These are phyloP conservation scores for Tolmerus cingulatus DNA, from an alignment of 2,888 invertebrate genomes.

Conservation along the genomic window DNA sequence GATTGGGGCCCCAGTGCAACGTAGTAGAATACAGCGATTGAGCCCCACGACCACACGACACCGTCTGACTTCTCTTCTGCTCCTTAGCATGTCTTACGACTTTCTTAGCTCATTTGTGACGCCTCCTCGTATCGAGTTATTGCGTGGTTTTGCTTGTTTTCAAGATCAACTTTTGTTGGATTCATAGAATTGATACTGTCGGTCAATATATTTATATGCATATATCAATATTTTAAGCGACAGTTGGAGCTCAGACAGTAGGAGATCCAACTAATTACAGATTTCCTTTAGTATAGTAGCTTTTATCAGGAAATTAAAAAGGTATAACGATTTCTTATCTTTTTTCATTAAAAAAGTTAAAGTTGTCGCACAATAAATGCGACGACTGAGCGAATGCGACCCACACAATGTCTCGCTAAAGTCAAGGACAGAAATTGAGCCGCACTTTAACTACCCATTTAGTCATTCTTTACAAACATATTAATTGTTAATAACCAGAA, in stretches of 20 bases:
- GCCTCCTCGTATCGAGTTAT: constrained; percentile 43
- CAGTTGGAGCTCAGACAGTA: background rate
- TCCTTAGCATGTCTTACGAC: background rate
- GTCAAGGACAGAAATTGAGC: background rate
- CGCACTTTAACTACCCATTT: background rate
- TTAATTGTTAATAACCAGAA: background rate
- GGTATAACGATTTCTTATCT: background rate
- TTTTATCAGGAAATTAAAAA: background rate
- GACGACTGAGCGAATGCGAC: background rate
- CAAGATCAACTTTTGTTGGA: constrained; percentile 38
- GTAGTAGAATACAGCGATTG: background rate
- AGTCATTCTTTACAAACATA: background rate
- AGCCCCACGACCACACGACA: background rate
- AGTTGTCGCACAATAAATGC: background rate
- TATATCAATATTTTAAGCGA: background rate
- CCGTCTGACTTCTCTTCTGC: constrained; percentile 44
- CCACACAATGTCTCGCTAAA: background rate
- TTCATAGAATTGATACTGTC: background rate
- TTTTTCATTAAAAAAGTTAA: background rate
- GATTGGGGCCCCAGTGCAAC: constrained; percentile 37
- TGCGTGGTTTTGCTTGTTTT: constrained; percentile 43
- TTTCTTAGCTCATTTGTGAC: constrained; percentile 41
- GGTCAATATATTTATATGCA: background rate
- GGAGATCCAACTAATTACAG: background rate
- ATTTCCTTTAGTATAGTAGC: background rate